Evolutionary conservation across 2,797 vertebrate species (phyloP).

Genomic region (Paguma larvata): DNA sequence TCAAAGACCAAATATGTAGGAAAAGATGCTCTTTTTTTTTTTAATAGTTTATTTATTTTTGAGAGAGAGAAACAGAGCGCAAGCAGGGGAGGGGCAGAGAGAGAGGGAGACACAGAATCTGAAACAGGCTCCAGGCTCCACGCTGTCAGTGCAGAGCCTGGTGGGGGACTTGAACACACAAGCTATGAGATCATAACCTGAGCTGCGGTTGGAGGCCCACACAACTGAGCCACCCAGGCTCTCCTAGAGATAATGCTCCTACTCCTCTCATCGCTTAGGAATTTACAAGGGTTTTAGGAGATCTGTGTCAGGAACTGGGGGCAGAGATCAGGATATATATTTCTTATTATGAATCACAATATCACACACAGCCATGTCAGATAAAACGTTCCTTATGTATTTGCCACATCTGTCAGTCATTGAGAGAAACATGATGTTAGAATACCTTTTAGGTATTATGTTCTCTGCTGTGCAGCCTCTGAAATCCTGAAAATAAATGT

Average conservation of each 20-base stretch:
- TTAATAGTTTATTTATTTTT: too few species aligned
- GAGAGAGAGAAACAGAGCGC: too few species aligned
- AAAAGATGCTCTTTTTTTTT: background rate
- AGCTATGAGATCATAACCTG: too few species aligned
- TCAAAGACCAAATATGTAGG: background rate
- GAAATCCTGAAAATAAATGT: background rate
- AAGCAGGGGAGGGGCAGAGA: too few species aligned
- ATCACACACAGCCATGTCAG: background rate
- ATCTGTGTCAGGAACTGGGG: background rate
- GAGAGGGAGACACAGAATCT: too few species aligned
- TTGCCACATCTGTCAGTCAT: background rate
- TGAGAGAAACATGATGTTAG: background rate
- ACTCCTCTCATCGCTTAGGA: background rate
- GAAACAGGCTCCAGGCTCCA: too few species aligned
- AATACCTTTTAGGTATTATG: conserved; percentile 35
- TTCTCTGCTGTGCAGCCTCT: background rate
- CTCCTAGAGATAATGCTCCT: background rate
- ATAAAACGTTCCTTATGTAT: background rate
- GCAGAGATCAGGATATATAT: background rate
- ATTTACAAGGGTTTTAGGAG: background rate
- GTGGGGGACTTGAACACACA: too few species aligned
- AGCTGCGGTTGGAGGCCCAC: too few species aligned
- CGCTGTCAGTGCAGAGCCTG: too few species aligned
- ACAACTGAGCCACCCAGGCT: too few species aligned
- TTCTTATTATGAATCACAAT: background rate